Evolutionary conservation across 2,888 invertebrate species (phyloP).

Genomic region (Napeogenes inachia): DNA sequence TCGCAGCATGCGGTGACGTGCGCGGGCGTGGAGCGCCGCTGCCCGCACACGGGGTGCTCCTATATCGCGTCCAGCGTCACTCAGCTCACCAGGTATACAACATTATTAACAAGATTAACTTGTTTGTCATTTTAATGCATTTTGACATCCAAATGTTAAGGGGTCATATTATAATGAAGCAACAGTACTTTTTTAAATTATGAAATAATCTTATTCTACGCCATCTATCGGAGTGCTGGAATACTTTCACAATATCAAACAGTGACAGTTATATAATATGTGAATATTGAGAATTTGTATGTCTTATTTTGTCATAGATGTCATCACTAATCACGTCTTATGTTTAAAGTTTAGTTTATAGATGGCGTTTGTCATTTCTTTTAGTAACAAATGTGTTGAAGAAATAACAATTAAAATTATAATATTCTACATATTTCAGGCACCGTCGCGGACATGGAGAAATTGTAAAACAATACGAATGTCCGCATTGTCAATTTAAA

Average conservation of each 20-base stretch:
- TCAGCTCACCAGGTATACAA: slow-evolving; percentile 52
- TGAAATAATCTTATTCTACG: no score
- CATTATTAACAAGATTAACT: not conserved
- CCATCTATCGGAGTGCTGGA: slow-evolving; percentile 2
- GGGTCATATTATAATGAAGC: no score
- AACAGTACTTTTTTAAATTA: no score
- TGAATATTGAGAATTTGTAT: no score
- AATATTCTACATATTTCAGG: slow-evolving; percentile 55
- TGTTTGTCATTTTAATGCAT: no score
- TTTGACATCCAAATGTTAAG: not conserved
- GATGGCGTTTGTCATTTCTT: slow-evolving; percentile 31
- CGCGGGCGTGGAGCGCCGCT: slow-evolving; percentile 37
- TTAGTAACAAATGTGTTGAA: not conserved
- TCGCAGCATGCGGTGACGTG: slow-evolving; percentile 40
- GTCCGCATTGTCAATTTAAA: slow-evolving; percentile 83
- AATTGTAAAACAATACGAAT: slow-evolving; percentile 74
- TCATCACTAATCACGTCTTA: not conserved
- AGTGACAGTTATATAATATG: no score
- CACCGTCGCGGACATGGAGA: slow-evolving; percentile 79
- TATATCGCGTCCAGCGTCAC: slow-evolving; percentile 48
- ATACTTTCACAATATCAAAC: not conserved
- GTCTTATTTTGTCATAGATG: slow-evolving; percentile 4
- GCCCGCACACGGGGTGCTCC: slow-evolving; percentile 51
- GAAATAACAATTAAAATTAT: not conserved
- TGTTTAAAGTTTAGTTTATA: slow-evolving; percentile 13